A percentile compares a stretch with the other conserved stretches of the same genome.
Evolutionary conservation across 2,113 vertebrate genomes (phyloP).

Genomic region (Dasypus novemcinctus): DNA sequence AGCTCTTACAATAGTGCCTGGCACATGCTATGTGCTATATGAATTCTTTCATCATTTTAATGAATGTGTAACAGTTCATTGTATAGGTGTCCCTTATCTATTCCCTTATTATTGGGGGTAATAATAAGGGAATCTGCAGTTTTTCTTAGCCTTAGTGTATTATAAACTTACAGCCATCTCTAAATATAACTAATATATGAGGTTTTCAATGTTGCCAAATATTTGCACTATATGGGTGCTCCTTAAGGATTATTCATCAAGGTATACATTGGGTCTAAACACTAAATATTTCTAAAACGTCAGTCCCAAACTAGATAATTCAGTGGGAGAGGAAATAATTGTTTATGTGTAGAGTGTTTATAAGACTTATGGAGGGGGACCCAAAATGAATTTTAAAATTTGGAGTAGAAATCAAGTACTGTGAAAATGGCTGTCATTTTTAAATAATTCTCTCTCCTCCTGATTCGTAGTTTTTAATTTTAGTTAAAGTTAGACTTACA

Average conservation of each 20-base stretch:
- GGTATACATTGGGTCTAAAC: not conserved
- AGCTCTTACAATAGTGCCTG: not conserved
- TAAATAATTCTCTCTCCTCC: conserved; percentile 17
- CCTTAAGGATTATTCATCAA: conserved; percentile 17
- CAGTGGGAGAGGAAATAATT: conserved; percentile 8
- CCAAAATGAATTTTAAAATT: not conserved
- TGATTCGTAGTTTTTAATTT: conserved; percentile 15
- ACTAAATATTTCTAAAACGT: conserved; percentile 12
- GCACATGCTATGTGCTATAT: not conserved
- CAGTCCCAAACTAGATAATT: conserved; percentile 14
- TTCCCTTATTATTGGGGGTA: not conserved
- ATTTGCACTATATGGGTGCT: not conserved
- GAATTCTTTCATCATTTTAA: not conserved
- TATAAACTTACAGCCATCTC: conserved; percentile 24
- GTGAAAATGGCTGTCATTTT: not conserved
- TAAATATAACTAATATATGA: not conserved
- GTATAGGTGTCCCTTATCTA: not conserved
- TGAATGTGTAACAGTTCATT: not conserved
- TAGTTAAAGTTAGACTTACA: not conserved
- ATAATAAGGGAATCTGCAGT: not conserved
- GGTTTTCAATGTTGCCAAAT: not conserved
- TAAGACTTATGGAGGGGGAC: not conserved
- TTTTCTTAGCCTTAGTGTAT: conserved; percentile 16
- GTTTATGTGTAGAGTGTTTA: not conserved
- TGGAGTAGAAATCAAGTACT: not conserved